A percentile compares a stretch with the other conserved stretches of the same genome.
Conservation (phyloP, 2,888 invertebrate species). For the Linnaemya tessellans region DNA sequence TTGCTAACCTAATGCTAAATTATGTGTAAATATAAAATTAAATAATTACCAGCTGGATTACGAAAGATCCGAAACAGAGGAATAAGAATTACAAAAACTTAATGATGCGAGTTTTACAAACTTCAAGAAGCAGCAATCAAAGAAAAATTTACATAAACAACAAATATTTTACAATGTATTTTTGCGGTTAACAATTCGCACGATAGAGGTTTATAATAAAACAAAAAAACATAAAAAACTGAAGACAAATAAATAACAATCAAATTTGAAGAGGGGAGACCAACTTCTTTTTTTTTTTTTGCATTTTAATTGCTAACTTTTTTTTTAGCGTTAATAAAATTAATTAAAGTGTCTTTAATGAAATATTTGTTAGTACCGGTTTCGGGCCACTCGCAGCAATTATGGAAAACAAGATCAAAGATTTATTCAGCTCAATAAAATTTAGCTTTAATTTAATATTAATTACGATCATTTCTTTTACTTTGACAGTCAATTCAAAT, state of each 20-base stretch:
- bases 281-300: background rate
- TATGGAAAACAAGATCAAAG: background rate
- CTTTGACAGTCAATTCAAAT: too few species aligned
- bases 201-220: constrained; percentile 18
- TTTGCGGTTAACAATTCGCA: constrained; percentile 40
- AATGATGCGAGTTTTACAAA: constrained; percentile 15
- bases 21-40: constrained; percentile 34
- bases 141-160: constrained; percentile 26
- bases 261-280: background rate
- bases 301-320: too few species aligned
- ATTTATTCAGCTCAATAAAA: background rate
- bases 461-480: background rate
- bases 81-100: constrained; percentile 30
- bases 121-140: constrained; percentile 20
- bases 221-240: background rate
- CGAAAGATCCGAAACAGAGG: constrained; percentile 15
- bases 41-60: constrained; percentile 23
- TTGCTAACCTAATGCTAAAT: constrained; percentile 22
- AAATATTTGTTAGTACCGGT: background rate
- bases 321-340: background rate
- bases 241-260: background rate
- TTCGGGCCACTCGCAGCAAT: background rate
- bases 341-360: background rate
- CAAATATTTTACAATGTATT: constrained; percentile 16
- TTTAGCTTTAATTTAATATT: background rate